phyloP scores from a whole-genome alignment of 2,797 vertebrate genomes.

The Tapirus indicus region DNA sequence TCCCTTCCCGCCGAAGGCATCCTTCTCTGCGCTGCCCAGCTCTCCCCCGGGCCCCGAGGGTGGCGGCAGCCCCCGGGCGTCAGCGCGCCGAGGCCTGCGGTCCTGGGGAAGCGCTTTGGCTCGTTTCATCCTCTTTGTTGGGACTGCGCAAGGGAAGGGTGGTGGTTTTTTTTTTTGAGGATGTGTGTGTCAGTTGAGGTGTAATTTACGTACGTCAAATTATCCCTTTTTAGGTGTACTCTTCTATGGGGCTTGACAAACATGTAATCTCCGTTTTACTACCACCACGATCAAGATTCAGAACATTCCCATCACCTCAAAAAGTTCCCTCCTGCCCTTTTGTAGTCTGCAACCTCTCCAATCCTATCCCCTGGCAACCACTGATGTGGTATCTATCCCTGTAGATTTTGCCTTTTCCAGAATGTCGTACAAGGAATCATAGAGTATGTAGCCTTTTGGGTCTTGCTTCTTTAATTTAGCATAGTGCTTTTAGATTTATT shows the following conservation, averaged over 20 bases:
- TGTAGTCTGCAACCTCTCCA: neutral
- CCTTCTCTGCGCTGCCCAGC: neutral
- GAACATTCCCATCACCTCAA: neutral
- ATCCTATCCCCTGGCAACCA: neutral
- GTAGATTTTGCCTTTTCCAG: neutral
- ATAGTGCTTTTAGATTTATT: neutral
- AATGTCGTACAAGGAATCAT: neutral
- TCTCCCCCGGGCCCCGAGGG: neutral
- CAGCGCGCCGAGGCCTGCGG: fast-evolving
- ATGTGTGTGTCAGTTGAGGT: neutral
- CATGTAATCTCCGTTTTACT: neutral
- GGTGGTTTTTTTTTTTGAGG: neutral
- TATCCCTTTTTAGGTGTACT: neutral
- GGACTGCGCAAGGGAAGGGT: neutral
- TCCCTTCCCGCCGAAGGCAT: neutral
- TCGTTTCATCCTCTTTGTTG: neutral
- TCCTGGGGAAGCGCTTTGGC: neutral
- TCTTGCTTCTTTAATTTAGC: neutral
- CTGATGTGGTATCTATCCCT: neutral
- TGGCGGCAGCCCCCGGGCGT: neutral
- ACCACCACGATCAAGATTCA: neutral
- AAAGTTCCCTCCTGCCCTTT: neutral
- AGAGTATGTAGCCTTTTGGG: neutral
- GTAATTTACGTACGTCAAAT: neutral
- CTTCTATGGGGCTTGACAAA: neutral